A percentile compares a stretch with the other conserved stretches of the same genome.
These are phyloP conservation scores for Idaea dimidiata DNA, from an alignment of 2,888 invertebrate species.

Conservation along the genomic window DNA sequence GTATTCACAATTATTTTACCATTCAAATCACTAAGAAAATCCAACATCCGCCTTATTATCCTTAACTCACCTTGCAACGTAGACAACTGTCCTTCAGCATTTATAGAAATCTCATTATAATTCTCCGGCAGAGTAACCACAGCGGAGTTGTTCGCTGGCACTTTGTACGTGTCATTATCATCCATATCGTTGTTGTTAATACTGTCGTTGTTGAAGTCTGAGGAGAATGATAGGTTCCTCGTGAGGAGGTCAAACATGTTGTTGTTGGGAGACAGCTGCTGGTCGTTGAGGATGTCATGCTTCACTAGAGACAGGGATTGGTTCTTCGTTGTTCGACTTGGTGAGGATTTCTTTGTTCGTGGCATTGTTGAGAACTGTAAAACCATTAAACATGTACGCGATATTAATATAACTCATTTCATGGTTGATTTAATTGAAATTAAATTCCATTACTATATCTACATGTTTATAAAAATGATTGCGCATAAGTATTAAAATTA, in stretches of 20 bases:
- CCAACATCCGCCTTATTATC: neutral
- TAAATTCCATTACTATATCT: no score
- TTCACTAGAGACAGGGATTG: constrained; percentile 69
- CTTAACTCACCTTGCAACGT: constrained; percentile 65
- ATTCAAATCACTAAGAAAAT: no score
- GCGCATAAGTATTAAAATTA: no score
- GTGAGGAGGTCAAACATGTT: constrained; percentile 72
- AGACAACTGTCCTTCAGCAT: constrained; percentile 70
- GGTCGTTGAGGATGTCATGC: constrained; percentile 64
- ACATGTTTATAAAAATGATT: no score
- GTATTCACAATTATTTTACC: no score
- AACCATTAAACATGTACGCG: constrained; percentile 7
- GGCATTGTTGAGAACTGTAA: constrained; percentile 84
- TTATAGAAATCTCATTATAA: constrained; percentile 75
- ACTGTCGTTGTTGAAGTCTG: constrained; percentile 75
- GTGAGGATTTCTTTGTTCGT: constrained; percentile 75
- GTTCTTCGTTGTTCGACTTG: constrained; percentile 66
- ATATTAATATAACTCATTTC: neutral
- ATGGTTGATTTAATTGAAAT: no score
- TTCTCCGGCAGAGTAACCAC: constrained; percentile 65
- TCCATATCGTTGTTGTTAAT: constrained; percentile 69
- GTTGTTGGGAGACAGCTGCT: constrained; percentile 53
- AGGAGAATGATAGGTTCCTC: constrained; percentile 72
- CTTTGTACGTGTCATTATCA: constrained; percentile 73
- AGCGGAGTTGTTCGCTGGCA: constrained; percentile 66